Evolutionary conservation across 1,140 invertebrate genomes (phyloP).

Genomic region (Solenopsis fugax): DNA sequence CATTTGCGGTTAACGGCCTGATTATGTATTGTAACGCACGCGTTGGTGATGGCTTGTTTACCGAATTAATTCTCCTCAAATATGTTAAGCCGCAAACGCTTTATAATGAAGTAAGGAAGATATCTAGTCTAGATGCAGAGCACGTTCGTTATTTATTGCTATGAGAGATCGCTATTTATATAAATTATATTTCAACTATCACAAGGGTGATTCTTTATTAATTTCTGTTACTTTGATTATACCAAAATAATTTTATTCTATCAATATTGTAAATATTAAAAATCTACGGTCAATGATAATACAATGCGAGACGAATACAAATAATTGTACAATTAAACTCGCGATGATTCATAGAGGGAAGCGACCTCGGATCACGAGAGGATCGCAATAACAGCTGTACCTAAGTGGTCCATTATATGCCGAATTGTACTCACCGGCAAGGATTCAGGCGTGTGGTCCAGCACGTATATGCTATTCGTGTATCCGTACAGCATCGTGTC

Average conservation of each 20-base stretch:
- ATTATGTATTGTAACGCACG: slow-evolving; percentile 17
- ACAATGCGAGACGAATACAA: not conserved
- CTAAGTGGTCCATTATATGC: slow-evolving; percentile 52
- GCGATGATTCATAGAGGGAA: slow-evolving; percentile 24
- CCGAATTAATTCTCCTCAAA: slow-evolving; percentile 44
- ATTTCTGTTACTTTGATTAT: not conserved
- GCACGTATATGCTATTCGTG: slow-evolving; percentile 85
- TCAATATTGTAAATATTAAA: not conserved
- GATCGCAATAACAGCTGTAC: slow-evolving; percentile 43
- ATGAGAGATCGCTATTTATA: not conserved
- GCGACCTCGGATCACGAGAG: not conserved
- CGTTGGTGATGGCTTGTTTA: slow-evolving; percentile 1
- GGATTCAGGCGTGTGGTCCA: slow-evolving; percentile 84
- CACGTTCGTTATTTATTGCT: too few species aligned
- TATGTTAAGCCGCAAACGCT: slow-evolving; percentile 20
- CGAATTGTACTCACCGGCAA: slow-evolving; percentile 82
- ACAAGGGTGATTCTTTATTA: too few species aligned
- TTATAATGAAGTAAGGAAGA: not conserved
- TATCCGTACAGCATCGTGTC: slow-evolving; percentile 85
- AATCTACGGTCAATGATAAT: too few species aligned
- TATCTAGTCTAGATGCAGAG: not conserved
- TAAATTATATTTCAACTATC: not conserved
- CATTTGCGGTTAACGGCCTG: slow-evolving; percentile 25
- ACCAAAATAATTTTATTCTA: not conserved
- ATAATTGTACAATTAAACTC: not conserved